Percentiles rank a stretch among this genome's conserved stretches.
These are phyloP conservation scores for Scolopax mira DNA, from an alignment of 2,113 vertebrate genomes.

Conservation along the genomic window DNA sequence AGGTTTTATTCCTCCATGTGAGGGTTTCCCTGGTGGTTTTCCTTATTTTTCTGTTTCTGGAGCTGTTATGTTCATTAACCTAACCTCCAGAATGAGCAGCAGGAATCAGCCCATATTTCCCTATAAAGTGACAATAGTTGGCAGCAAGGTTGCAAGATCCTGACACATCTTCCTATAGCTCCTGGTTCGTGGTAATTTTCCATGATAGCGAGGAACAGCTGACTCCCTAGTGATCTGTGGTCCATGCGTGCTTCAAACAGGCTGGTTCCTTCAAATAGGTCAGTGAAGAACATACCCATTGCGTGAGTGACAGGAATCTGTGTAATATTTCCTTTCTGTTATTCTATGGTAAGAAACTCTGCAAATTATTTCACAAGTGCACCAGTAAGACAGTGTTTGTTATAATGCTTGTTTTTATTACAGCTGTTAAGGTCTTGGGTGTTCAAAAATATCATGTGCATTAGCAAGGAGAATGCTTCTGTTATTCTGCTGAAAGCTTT, in stretches of 20 bases:
- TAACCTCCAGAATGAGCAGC: background rate
- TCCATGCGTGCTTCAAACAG: background rate
- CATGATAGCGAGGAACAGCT: background rate
- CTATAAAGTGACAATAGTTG: background rate
- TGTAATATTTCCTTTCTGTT: background rate
- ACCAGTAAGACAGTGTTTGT: background rate
- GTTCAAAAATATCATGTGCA: background rate
- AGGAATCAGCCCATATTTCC: background rate
- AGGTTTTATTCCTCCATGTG: background rate
- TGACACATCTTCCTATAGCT: background rate
- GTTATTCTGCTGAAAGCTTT: background rate
- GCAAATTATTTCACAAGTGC: background rate
- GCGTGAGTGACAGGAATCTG: background rate
- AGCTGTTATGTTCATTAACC: background rate
- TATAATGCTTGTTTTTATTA: background rate
- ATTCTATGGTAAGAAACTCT: background rate
- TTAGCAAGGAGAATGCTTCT: background rate
- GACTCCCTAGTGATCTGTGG: no score
- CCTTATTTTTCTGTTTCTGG: background rate
- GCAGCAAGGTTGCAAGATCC: background rate
- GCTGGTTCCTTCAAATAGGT: background rate
- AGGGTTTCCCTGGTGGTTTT: background rate
- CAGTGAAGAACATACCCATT: background rate
- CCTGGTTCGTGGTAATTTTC: background rate
- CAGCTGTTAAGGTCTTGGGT: background rate